phyloP scores from a whole-genome alignment of 2,797 vertebrate genomes.

The Ceryle rudis region DNA sequence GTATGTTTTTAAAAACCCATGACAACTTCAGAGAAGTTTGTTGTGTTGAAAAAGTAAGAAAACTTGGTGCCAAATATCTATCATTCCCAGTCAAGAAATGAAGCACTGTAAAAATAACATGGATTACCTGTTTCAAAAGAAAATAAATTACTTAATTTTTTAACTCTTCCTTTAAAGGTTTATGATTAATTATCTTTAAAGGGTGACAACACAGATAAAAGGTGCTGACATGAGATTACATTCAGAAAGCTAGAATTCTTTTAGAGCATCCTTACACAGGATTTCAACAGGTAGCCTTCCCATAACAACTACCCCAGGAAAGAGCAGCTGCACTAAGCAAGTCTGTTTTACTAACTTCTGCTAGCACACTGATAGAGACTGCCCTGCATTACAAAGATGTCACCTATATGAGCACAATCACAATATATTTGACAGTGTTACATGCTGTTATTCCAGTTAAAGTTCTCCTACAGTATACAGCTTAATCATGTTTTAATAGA shows the following conservation, averaged over 20 bases:
- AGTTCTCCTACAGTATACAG: neutral
- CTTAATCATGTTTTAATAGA: neutral
- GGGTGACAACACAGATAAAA: neutral
- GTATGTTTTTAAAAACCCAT: conserved; percentile 89
- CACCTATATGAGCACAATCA: neutral
- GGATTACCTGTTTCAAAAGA: conserved; percentile 82
- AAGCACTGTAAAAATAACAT: conserved; percentile 81
- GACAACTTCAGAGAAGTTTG: conserved; percentile 88
- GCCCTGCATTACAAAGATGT: fast-evolving
- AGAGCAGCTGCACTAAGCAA: neutral
- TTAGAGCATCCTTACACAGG: neutral
- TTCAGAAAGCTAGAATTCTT: neutral
- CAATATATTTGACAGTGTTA: fast-evolving
- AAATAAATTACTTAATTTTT: neutral
- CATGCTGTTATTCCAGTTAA: neutral
- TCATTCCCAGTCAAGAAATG: conserved; percentile 89
- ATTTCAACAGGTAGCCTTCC: neutral
- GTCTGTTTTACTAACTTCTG: neutral
- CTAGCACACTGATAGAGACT: neutral
- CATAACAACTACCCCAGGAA: neutral
- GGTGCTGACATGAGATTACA: neutral
- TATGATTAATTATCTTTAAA: neutral
- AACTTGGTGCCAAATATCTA: conserved; percentile 83
- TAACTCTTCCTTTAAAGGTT: neutral
- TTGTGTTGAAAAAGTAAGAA: conserved; percentile 89